Conservation (phyloP, 2,113 vertebrate species). For the Phyllostomus discolor region DNA sequence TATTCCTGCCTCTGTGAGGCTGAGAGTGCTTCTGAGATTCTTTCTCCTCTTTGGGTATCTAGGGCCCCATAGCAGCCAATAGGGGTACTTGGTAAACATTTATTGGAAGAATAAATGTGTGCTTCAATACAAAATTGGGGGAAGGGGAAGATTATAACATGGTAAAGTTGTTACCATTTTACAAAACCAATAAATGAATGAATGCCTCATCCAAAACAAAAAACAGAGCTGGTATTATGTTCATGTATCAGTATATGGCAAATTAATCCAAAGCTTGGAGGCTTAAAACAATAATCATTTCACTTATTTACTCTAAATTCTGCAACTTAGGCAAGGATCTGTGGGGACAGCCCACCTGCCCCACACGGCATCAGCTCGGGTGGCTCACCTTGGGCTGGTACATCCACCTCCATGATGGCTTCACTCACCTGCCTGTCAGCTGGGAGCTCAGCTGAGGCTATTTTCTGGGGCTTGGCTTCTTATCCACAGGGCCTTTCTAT, state of each 20-base stretch:
- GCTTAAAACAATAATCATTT: background rate
- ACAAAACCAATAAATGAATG: background rate
- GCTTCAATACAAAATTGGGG: background rate
- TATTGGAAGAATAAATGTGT: slow-evolving; percentile 6
- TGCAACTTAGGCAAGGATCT: background rate
- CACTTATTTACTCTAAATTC: background rate
- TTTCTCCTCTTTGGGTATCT: background rate
- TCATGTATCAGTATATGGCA: background rate
- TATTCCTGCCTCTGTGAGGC: background rate
- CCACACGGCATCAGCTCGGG: background rate
- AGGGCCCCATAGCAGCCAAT: background rate
- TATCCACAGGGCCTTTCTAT: background rate
- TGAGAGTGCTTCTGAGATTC: background rate
- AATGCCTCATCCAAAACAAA: background rate
- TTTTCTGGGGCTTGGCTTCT: background rate
- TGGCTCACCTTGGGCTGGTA: no score
- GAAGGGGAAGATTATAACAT: background rate
- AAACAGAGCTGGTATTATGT: background rate
- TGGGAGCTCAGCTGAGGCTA: background rate
- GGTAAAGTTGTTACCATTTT: background rate
- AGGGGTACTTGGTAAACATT: background rate
- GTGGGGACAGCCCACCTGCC: background rate
- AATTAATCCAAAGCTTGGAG: background rate
- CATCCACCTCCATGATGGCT: background rate
- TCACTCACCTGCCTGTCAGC: background rate